Base-by-base conservation (phyloP, 1,140 invertebrate species). In the Eurosta solidaginis region DNA sequence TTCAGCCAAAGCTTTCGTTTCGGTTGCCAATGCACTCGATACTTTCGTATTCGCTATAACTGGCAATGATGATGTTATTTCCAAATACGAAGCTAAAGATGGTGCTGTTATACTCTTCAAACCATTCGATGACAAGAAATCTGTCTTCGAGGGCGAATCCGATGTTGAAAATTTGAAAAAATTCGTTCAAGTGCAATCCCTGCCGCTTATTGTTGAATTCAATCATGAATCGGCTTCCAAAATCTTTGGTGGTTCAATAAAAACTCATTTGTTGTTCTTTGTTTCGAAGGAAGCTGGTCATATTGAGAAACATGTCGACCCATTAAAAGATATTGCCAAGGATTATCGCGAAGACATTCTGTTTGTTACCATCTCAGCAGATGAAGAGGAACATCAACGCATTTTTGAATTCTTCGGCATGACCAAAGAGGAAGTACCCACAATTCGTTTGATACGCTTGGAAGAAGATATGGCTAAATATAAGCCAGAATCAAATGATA, bases 361-460 rank as follows among this genome's bases (percentile, higher is more conserved):
- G 78, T 98, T 98, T 84, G 97, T 99, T 12, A 96, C 94, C 77
- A 97, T 99, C 86, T 94, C 99, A 88, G 93, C 95, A 50, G 96
- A 96, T 85, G 96, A 98, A 88, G 94, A 97, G 88, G 98, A 99
- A 85, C 98, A 99, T 88, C 92, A 94, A 81, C 93, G 97, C 85
- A 99, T 99, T 86, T 91, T 99, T 83, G 98, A 99, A 90, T 99
- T 98, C 95, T 99, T 99, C 88, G 98, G 98, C 81, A 94, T 99
- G 92, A 97, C 96, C 89, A 94, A 95, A 83, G 93, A 94, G 22
- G 95, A 99, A 84, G 92, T 96, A 12, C 98, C 98, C 14, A 92
- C 95, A 10, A 94, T 98, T 86, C 93, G 98, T 83, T 90, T 99
- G 59, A 99, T 99, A 87, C 93, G 93, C 78, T 89, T 99, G 63